Evolutionary conservation across 2,888 invertebrate genomes (phyloP).

Genomic region (Limenitis arthemis): DNA sequence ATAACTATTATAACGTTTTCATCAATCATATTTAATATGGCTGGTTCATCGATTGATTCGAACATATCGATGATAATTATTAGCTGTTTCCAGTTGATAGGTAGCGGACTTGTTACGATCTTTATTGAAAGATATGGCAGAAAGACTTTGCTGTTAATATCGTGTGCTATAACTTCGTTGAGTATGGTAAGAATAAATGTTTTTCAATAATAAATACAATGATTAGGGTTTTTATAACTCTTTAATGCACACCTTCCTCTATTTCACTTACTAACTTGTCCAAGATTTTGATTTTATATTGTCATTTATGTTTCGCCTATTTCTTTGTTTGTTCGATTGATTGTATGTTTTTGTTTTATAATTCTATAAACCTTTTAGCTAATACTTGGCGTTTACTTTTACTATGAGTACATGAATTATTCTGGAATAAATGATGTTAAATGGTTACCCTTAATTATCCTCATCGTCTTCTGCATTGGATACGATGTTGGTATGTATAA

Average conservation of each 20-base stretch:
- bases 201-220: too few relatives aligned
- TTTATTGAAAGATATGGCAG: slow-evolving; percentile 20
- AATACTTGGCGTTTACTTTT: slow-evolving; percentile 37
- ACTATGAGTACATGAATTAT: slow-evolving; percentile 24
- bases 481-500: slow-evolving; percentile 36
- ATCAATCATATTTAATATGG: slow-evolving; percentile 15
- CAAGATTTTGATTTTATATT: too few relatives aligned
- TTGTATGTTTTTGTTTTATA: neutral
- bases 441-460: slow-evolving; percentile 37
- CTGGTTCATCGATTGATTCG: slow-evolving; percentile 13
- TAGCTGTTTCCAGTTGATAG: slow-evolving; percentile 14
- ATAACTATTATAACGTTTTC: slow-evolving; percentile 15
- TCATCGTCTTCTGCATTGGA: slow-evolving; percentile 36
- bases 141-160: slow-evolving; percentile 12
- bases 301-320: neutral
- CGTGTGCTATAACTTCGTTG: slow-evolving; percentile 13
- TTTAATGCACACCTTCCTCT: too few relatives aligned
- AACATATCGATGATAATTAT: slow-evolving; percentile 18
- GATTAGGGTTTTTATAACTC: too few relatives aligned
- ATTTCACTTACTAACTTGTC: too few relatives aligned
- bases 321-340: neutral
- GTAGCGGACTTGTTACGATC: slow-evolving; percentile 12
- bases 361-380: slow-evolving; percentile 17
- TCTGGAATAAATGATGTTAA: slow-evolving; percentile 21
- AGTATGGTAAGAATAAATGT: slow-evolving; percentile 15